A percentile compares a stretch with the other conserved stretches of the same genome.
Evolutionary conservation across 2,113 vertebrate genomes (phyloP).

Genomic region (Amia ocellicauda): DNA sequence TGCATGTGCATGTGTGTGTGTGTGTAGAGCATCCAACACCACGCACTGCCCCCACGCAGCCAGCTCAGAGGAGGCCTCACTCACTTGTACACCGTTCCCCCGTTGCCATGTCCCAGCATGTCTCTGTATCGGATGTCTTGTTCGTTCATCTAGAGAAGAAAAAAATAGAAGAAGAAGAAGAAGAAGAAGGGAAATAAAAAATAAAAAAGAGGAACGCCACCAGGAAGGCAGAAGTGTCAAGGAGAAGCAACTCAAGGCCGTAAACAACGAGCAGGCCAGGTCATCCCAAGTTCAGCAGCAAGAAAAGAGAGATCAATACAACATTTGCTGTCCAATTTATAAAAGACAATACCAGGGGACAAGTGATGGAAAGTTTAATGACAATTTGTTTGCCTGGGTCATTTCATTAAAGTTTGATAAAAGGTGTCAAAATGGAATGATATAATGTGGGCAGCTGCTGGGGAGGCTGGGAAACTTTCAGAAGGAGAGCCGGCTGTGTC

Average conservation of each 20-base stretch:
- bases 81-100: slow-evolving; percentile 98
- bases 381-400: slow-evolving; percentile 84
- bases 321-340: slow-evolving; percentile 96
- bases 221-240: slow-evolving; percentile 75
- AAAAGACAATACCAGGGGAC: slow-evolving; percentile 86
- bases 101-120: slow-evolving; percentile 95
- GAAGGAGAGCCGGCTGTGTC: neutral
- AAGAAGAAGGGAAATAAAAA: slow-evolving; percentile 73
- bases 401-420: slow-evolving; percentile 88
- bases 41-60: too few species aligned
- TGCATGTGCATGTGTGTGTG: neutral
- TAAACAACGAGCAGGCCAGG: slow-evolving; percentile 78
- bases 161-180: slow-evolving; percentile 54
- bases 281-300: slow-evolving; percentile 90
- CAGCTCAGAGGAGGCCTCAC: slow-evolving; percentile 50
- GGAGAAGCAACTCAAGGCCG: slow-evolving; percentile 75
- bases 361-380: slow-evolving; percentile 90
- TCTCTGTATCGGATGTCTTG: slow-evolving; percentile 96
- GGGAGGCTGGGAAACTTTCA: neutral
- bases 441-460: slow-evolving; percentile 60
- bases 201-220: slow-evolving; percentile 55
- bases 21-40: neutral
- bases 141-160: slow-evolving; percentile 86
- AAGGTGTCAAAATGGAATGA: slow-evolving; percentile 82
- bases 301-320: slow-evolving; percentile 84